Evolutionary conservation across 2,888 invertebrate species (phyloP).

Genomic region (Harpalus rufipes): DNA sequence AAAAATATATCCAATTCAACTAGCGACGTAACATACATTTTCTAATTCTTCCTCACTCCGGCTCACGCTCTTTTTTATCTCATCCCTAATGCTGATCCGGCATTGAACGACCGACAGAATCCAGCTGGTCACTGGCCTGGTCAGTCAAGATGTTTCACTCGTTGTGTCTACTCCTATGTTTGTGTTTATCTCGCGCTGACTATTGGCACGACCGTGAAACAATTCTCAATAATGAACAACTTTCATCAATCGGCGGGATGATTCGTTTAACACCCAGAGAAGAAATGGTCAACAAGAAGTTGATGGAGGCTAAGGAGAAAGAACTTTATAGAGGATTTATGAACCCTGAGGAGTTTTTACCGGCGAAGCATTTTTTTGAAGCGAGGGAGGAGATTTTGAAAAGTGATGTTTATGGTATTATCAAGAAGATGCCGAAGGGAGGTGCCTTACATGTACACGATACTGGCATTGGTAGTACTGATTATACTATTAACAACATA

Average conservation of each 20-base stretch:
- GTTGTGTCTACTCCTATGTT: constrained; percentile 15
- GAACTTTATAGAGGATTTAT: constrained; percentile 68
- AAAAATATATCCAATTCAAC: too few relatives aligned
- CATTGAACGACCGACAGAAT: too few relatives aligned
- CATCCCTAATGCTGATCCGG: too few relatives aligned
- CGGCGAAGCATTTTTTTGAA: constrained; percentile 82
- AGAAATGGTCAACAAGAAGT: constrained; percentile 68
- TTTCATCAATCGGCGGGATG: constrained; percentile 69
- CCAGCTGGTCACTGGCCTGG: not conserved
- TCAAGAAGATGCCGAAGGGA: constrained; percentile 87
- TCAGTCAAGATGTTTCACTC: constrained; percentile 7
- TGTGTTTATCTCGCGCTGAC: constrained; percentile 60
- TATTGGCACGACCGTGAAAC: constrained; percentile 70
- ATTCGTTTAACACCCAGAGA: constrained; percentile 68
- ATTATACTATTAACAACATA: constrained; percentile 81
- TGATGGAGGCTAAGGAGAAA: constrained; percentile 68
- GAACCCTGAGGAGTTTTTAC: constrained; percentile 77
- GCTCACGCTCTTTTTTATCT: too few relatives aligned
- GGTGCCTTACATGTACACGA: constrained; percentile 85
- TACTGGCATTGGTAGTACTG: constrained; percentile 81
- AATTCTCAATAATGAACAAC: constrained; percentile 69
- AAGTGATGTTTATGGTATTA: constrained; percentile 83
- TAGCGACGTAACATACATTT: too few relatives aligned
- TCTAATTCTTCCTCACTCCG: too few relatives aligned
- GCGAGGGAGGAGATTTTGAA: constrained; percentile 80